These are phyloP conservation scores for Neodiprion virginianus DNA, from an alignment of 1,140 invertebrate species.

Conservation along the genomic window DNA sequence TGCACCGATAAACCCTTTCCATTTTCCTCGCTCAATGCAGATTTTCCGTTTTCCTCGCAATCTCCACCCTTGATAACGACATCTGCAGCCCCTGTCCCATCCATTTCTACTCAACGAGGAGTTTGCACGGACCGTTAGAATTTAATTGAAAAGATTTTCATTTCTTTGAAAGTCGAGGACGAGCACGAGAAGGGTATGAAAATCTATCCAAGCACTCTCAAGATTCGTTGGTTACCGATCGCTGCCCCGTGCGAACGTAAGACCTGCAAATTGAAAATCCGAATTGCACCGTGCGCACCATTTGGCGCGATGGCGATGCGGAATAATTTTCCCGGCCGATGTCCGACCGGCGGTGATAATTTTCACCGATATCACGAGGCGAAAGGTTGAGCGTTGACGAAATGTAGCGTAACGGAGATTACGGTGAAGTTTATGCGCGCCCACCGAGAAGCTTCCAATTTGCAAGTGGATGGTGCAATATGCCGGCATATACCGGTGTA, in stretches of 20 bases:
- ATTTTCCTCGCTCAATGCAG: neutral
- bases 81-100: neutral
- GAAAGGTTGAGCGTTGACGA: neutral
- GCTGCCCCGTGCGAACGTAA: no score
- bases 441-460: neutral
- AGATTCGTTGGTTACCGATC: neutral
- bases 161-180: neutral
- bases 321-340: no score
- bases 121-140: neutral
- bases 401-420: slow-evolving; percentile 1
- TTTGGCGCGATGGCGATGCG: no score
- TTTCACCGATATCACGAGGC: neutral
- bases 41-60: neutral
- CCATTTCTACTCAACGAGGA: neutral
- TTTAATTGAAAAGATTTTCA: slow-evolving; percentile 6
- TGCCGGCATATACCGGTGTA: neutral
- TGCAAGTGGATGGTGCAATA: neutral
- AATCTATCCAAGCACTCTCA: neutral
- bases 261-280: no score
- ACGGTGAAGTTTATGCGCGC: neutral
- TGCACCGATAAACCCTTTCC: no score
- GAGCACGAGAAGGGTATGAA: neutral
- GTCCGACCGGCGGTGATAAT: neutral
- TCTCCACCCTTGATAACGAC: neutral
- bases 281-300: no score